Conservation (phyloP, 2,888 invertebrate species). For the Aspidiotus destructor region DNA sequence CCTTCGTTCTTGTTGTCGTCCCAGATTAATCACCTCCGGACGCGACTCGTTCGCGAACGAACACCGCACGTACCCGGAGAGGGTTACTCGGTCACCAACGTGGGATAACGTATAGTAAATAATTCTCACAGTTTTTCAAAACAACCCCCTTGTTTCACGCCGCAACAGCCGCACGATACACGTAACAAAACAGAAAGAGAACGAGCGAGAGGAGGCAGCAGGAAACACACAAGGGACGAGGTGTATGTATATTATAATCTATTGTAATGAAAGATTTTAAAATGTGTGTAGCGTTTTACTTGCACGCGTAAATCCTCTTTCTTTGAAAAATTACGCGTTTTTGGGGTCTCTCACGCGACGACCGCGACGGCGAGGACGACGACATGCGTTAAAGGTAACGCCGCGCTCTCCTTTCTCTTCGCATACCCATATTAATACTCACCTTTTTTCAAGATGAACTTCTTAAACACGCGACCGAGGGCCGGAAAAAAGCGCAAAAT, state of each 20-base stretch:
- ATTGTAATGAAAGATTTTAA: not conserved
- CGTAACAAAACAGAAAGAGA: not conserved
- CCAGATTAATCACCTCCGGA: not conserved
- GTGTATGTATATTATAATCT: not conserved
- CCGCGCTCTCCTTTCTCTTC: not conserved
- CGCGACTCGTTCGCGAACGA: conserved; percentile 21
- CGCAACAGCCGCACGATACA: no score
- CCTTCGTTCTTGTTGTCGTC: not conserved
- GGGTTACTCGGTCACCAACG: conserved; percentile 28
- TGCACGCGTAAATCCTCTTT: conserved; percentile 25
- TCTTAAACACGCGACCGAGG: conserved; percentile 12
- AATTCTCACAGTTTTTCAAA: conserved; percentile 32
- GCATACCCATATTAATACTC: not conserved
- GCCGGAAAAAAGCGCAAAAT: not conserved
- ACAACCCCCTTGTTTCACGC: conserved; percentile 19
- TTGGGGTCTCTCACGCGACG: conserved; percentile 15
- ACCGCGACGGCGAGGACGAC: not conserved
- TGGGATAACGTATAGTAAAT: conserved; percentile 29
- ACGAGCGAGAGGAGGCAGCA: not conserved
- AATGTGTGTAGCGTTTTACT: conserved; percentile 10
- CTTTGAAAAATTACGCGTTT: conserved; percentile 15
- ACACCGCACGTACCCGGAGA: not conserved
- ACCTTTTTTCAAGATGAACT: conserved; percentile 1
- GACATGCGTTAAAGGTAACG: no score
- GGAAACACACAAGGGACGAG: not conserved